Evolutionary conservation across 2,888 invertebrate genomes (phyloP).

Genomic region (Tachina lurida): DNA sequence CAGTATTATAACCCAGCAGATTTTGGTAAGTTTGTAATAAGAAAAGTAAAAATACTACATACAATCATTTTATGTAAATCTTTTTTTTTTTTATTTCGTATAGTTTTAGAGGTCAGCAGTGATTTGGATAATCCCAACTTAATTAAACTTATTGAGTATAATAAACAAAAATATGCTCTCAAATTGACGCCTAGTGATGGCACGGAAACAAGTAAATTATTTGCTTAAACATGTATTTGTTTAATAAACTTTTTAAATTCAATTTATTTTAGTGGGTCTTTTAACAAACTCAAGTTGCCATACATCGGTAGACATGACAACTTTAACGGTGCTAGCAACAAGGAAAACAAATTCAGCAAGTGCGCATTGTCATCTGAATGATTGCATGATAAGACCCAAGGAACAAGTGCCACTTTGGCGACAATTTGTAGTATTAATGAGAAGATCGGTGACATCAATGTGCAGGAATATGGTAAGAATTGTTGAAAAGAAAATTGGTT

Average conservation of each 20-base stretch:
- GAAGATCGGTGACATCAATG: constrained; percentile 82
- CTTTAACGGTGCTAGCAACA: constrained; percentile 14
- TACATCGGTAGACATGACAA: constrained; percentile 61
- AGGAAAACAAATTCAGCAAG: not conserved
- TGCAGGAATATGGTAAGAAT: constrained; percentile 81
- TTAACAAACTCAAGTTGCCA: constrained; percentile 53
- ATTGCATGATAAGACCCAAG: constrained; percentile 73
- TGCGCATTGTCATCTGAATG: constrained; percentile 37
- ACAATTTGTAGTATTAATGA: constrained; percentile 84
- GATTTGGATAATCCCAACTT: constrained; percentile 84
- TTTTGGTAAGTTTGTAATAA: constrained; percentile 85
- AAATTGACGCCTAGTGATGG: constrained; percentile 9
- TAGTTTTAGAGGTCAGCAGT: constrained; percentile 86
- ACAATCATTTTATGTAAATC: not conserved
- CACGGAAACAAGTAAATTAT: constrained; percentile 51
- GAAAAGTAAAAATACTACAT: not conserved
- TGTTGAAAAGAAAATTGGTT: not conserved
- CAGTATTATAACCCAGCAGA: constrained; percentile 95
- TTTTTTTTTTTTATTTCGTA: constrained; percentile 21
- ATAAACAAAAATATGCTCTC: constrained; percentile 72
- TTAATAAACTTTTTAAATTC: constrained; percentile 36
- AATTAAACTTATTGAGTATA: constrained; percentile 71
- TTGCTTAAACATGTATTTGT: constrained; percentile 1
- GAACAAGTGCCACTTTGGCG: constrained; percentile 80
- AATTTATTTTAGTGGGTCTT: constrained; percentile 55